Base-by-base conservation (phyloP, 2,113 vertebrate species). In the Helogale parvula region DNA sequence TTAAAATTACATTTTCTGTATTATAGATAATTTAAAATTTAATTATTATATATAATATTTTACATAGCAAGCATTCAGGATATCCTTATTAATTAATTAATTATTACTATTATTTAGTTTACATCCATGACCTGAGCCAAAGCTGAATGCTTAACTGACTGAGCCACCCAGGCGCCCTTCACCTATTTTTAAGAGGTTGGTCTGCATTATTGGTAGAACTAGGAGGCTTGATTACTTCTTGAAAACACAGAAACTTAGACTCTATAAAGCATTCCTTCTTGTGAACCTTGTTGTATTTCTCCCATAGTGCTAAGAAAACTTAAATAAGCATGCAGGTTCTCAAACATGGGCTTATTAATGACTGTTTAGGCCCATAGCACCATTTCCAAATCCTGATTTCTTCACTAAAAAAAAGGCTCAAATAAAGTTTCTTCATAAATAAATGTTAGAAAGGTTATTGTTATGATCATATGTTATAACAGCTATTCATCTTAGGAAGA, bases 351-450 rank as follows among this genome's bases (percentile, higher is more conserved):
- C 31, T 93, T 80, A 63, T 25, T 84, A 35, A 47, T 83, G 16
- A 27, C 19, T 80, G 16, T 41, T 23, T 5, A 84, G 23, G 87
- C 12, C 52, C 47, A 81, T 81, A 54, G 35, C 38, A 47, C 54
- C 54, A 69, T 63, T 41, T 80, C 45, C 90, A 68, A 80, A 69
- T 88, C 38, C 79, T 94, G 69, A 14, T 74, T 87, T 72, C 54
- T 93, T 21, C 38, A 5, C 50, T 35, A 52, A 33, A 63, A 38
- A 74, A 83, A 83, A 52, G n/a, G 2, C 8, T 80, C 31, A 90
- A 93, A 69, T n/a, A n/a, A 66, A 57, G 2, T 81, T 80, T 71
- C n/a, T 93, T 92, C 35, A 50, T 74, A 83, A 90, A 47, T 90
- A 86, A 65, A 83, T 79, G 52, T 86, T 71, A 16, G 35, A 71